Evolutionary conservation across 2,888 invertebrate genomes (phyloP).

Genomic region (Isoperla grammatica): DNA sequence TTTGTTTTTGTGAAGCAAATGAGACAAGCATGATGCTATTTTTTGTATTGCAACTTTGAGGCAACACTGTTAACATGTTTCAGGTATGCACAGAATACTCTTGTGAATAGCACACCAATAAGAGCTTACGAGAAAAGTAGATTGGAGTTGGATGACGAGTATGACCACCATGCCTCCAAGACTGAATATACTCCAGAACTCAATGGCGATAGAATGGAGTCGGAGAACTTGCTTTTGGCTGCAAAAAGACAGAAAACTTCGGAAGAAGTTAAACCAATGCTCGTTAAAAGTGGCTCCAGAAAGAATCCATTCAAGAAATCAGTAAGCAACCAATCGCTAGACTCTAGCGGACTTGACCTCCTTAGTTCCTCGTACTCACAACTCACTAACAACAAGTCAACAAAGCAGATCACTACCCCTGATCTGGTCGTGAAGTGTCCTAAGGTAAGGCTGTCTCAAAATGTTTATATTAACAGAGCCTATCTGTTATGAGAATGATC

Average conservation of each 20-base stretch:
- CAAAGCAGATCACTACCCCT: background rate
- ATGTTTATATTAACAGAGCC: no score
- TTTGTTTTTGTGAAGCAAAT: no score
- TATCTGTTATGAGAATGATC: no score
- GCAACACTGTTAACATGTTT: no score
- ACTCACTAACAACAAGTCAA: background rate
- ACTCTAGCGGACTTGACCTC: slow-evolving; percentile 26
- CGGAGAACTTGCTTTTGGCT: slow-evolving; percentile 35
- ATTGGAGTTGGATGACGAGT: background rate
- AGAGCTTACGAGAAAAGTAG: background rate
- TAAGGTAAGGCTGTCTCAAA: no score
- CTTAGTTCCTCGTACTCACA: slow-evolving; percentile 3
- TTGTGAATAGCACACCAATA: background rate
- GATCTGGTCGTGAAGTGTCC: background rate
- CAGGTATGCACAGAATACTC: no score
- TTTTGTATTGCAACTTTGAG: no score
- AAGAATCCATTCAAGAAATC: slow-evolving; percentile 52
- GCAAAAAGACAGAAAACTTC: slow-evolving; percentile 39
- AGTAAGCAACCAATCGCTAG: slow-evolving; percentile 38
- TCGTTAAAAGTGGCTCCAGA: slow-evolving; percentile 11
- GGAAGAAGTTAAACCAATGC: slow-evolving; percentile 33
- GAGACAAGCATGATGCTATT: no score
- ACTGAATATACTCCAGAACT: no score
- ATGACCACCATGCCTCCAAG: no score
- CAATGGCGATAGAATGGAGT: background rate